These are phyloP conservation scores for Typhlomys cinereus DNA, from an alignment of 2,113 vertebrate genomes.

Conservation along the genomic window DNA sequence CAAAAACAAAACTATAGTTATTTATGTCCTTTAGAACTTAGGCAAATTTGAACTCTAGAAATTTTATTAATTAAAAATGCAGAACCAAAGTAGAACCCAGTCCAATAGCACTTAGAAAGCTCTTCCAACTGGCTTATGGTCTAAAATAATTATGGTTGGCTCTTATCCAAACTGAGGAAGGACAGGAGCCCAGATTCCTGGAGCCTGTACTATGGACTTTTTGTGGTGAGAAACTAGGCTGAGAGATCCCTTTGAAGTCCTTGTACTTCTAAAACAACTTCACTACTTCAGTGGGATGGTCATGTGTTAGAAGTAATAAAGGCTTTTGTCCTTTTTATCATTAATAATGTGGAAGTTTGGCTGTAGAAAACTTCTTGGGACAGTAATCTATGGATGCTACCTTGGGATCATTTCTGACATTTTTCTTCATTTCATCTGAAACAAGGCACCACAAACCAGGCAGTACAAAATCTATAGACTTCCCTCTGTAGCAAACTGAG, in stretches of 20 bases:
- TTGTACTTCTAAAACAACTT: neutral
- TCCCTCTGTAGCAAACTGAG: neutral
- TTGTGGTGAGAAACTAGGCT: neutral
- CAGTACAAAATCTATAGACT: neutral
- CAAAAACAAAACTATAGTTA: neutral
- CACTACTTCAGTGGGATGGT: neutral
- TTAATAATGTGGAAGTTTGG: neutral
- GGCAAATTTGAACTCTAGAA: slow-evolving; percentile 25
- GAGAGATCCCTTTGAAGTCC: neutral
- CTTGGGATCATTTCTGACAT: neutral
- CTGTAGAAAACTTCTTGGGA: neutral
- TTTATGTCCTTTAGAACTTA: neutral
- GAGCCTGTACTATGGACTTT: neutral
- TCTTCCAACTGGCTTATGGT: neutral
- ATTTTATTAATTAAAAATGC: slow-evolving; percentile 13
- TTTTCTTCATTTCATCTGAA: neutral
- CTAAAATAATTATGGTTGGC: neutral
- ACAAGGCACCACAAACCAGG: neutral
- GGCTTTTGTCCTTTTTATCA: neutral
- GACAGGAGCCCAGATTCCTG: neutral
- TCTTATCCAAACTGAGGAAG: neutral
- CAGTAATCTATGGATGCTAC: neutral
- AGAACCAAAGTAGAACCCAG: neutral
- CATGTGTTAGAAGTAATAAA: neutral
- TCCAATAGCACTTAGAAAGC: neutral